A percentile compares a stretch with the other conserved stretches of the same genome.
Conservation (phyloP, 2,113 vertebrate species). For the Ascaphus truei region DNA sequence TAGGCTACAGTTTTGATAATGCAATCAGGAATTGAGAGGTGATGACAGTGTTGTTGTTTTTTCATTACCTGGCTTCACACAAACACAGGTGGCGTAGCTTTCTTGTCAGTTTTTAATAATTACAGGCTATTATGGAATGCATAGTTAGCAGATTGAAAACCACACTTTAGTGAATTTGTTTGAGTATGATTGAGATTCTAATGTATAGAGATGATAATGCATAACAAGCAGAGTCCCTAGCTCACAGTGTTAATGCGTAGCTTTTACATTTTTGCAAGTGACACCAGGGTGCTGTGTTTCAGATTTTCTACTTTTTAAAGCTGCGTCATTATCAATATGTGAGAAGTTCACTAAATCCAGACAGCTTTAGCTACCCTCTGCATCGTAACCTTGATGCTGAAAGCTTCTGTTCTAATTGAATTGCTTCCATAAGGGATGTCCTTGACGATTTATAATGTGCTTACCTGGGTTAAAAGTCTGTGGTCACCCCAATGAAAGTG, state of each 20-base stretch:
- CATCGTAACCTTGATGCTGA: not conserved
- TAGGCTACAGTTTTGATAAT: slow-evolving; percentile 96
- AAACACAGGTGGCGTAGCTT: slow-evolving; percentile 80
- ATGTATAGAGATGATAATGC: slow-evolving; percentile 76
- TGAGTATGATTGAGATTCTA: slow-evolving; percentile 80
- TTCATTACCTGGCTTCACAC: slow-evolving; percentile 82
- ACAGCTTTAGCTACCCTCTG: not conserved
- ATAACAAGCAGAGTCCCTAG: slow-evolving; percentile 65
- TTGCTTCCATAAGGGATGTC: not conserved
- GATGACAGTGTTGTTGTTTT: slow-evolving; percentile 93
- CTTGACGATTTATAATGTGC: not conserved
- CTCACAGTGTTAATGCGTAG: slow-evolving; percentile 51
- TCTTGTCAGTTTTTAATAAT: slow-evolving; percentile 85
- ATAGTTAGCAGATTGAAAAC: slow-evolving; percentile 83
- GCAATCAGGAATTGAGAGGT: slow-evolving; percentile 95
- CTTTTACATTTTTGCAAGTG: slow-evolving; percentile 48
- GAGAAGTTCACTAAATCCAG: not conserved
- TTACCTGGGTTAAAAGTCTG: slow-evolving; percentile 2
- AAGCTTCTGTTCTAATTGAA: not conserved
- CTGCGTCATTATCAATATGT: not conserved
- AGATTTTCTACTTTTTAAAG: not conserved
- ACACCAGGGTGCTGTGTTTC: not conserved
- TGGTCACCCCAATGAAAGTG: not conserved
- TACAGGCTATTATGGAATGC: slow-evolving; percentile 82
- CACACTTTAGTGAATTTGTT: slow-evolving; percentile 80